These are phyloP conservation scores for Pentalonia nigronervosa DNA, from an alignment of 1,140 invertebrate species.

Conservation along the genomic window DNA sequence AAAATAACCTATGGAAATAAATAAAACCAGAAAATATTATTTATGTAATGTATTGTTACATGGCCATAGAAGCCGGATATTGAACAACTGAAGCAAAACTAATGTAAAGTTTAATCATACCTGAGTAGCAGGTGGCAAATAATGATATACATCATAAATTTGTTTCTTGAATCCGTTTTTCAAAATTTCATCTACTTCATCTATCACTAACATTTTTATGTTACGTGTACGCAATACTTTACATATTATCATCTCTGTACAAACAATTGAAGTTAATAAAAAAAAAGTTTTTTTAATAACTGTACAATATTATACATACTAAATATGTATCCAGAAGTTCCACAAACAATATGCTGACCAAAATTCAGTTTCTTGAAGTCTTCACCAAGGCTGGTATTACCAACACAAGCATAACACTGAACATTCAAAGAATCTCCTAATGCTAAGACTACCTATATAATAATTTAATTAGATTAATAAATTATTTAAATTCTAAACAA, in stretches of 20 bases:
- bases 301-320: slow-evolving; percentile 65
- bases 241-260: slow-evolving; percentile 93
- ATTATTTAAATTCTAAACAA: background rate
- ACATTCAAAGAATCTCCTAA: slow-evolving; percentile 99
- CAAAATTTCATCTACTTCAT: slow-evolving; percentile 99
- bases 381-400: slow-evolving; percentile 97
- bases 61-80: background rate
- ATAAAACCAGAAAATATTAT: slow-evolving; percentile 18
- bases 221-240: slow-evolving; percentile 91
- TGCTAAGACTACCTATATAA: slow-evolving; percentile 84
- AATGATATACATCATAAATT: slow-evolving; percentile 99
- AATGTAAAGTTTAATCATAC: slow-evolving; percentile 60
- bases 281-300: background rate
- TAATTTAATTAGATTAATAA: background rate
- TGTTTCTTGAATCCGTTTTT: slow-evolving; percentile 99
- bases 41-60: background rate
- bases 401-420: slow-evolving; percentile 98
- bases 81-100: background rate
- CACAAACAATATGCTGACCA: slow-evolving; percentile 98
- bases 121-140: slow-evolving; percentile 96
- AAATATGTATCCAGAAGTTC: slow-evolving; percentile 97
- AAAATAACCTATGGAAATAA: slow-evolving; percentile 74
- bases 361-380: slow-evolving; percentile 98
- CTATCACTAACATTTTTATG: slow-evolving; percentile 97
- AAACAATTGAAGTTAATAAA: slow-evolving; percentile 13